A percentile compares a stretch with the other conserved stretches of the same genome.
Conservation (phyloP, 2,797 vertebrate genomes). For the Urocyon cinereoargenteus region DNA sequence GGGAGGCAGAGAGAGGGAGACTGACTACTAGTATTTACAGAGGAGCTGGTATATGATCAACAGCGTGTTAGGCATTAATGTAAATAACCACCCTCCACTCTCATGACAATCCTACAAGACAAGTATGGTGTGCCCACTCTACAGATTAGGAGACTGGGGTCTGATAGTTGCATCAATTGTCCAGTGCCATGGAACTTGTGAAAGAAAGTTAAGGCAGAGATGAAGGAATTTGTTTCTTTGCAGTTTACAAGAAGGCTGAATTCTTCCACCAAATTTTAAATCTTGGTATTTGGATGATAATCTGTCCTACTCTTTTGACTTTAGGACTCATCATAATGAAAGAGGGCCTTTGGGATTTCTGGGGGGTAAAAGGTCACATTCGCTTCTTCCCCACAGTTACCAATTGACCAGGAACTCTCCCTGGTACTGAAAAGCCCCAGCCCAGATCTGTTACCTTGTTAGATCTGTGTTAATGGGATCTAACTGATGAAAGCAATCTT, state of each 20-base stretch:
- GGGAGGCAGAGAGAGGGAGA: background rate
- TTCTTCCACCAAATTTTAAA: background rate
- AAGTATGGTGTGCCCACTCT: fast-evolving
- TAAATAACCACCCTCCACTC: too few relatives aligned
- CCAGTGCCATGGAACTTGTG: fast-evolving
- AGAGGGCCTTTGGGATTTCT: background rate
- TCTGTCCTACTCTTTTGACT: fast-evolving
- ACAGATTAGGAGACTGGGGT: background rate
- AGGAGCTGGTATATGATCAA: fast-evolving
- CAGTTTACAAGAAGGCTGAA: fast-evolving
- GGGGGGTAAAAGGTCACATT: background rate
- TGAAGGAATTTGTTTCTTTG: background rate
- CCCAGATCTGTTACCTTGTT: background rate
- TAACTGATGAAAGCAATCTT: fast-evolving
- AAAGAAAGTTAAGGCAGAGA: background rate
- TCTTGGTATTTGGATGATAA: background rate
- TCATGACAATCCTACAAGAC: too few relatives aligned
- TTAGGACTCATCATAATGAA: background rate
- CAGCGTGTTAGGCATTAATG: too few relatives aligned
- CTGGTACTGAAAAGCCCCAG: background rate
- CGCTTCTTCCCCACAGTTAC: background rate
- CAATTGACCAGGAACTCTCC: background rate
- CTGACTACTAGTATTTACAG: background rate
- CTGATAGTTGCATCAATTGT: fast-evolving
- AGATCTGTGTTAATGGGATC: background rate